Evolutionary conservation across 2,797 vertebrate species (phyloP), one percentile per base, ranked within the genome.

Genomic region (Coranthus polyacanthus): DNA sequence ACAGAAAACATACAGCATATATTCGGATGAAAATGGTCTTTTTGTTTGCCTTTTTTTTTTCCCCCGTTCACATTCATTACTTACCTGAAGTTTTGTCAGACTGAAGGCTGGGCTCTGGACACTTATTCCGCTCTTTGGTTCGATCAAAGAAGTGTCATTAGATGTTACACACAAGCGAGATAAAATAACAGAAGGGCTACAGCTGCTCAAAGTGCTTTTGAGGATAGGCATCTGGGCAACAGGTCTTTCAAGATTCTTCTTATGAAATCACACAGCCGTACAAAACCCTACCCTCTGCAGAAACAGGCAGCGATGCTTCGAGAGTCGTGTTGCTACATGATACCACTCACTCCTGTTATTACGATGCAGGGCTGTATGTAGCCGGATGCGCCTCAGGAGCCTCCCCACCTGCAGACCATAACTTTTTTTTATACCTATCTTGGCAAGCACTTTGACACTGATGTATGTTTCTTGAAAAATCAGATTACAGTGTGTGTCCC

Each of bases 201-300:
- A 61, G 59, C 72, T 72, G 53, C 53, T 59, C 2, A 26, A 51
- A 34, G 51, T 20, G 50, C 50, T 60, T 82, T 72, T 68, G 70
- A 76, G 77, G 76, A 83, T 74, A 69, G 5, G 12, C 63, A 57
- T 79, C 62, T 76, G 67, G 57, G 41, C 51, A 67, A 77, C 78
- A 69, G 68, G 74, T 86, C 62, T 73, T 78, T 75, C 68, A 58
- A 62, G 68, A 57, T 20, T 50, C 29, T 29, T 42, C 51, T 44
- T 73, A 62, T 47, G 29, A 82, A 68, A 45, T 51, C 51, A 49
- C 32, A 18, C 15, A 56, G 34, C 63, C 76, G 64, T 77, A 60
- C 38, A 56, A 66, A 76, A 6, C 12, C n/a, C 1, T 12, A 24
- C 15, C 34, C 4, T 1, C 15, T 4, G 46, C 24, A 24, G 42